Percentiles rank a stretch among this genome's conserved stretches.
Evolutionary conservation across 2,113 vertebrate species (phyloP).

Genomic region (Ammodytes marinus): DNA sequence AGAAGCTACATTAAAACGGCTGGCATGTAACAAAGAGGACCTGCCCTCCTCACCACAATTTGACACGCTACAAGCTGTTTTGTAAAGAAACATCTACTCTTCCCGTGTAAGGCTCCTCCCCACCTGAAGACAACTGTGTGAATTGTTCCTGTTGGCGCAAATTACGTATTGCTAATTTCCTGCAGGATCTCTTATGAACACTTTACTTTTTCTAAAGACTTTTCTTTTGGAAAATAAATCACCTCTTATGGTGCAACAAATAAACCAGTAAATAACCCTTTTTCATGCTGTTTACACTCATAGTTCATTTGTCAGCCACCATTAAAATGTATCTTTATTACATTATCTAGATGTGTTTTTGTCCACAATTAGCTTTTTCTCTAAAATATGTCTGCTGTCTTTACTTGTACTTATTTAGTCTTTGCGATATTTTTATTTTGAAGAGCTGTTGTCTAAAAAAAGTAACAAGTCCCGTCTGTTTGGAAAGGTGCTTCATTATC

Average conservation of each 20-base stretch:
- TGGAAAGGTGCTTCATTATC: background rate
- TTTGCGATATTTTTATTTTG: background rate
- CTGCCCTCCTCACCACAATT: background rate
- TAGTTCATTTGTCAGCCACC: background rate
- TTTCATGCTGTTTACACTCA: background rate
- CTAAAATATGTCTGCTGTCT: background rate
- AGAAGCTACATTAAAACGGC: conserved; percentile 28
- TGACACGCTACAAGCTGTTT: conserved; percentile 24
- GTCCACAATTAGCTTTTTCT: background rate
- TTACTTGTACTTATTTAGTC: background rate
- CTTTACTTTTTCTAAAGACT: background rate
- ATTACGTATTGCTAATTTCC: background rate
- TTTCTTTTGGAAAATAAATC: background rate
- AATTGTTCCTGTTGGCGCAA: conserved; percentile 12
- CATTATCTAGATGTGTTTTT: background rate
- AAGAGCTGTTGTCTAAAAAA: background rate
- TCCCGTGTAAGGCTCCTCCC: conserved; percentile 8
- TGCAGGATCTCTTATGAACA: background rate
- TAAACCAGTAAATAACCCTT: background rate
- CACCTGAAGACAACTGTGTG: conserved; percentile 21
- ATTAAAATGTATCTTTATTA: background rate
- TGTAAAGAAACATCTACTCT: conserved; percentile 50
- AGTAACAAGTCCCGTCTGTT: background rate
- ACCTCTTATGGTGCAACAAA: background rate
- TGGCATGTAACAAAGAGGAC: background rate